phyloP scores from a whole-genome alignment of 2,113 vertebrate genomes.

The Calypte anna region DNA sequence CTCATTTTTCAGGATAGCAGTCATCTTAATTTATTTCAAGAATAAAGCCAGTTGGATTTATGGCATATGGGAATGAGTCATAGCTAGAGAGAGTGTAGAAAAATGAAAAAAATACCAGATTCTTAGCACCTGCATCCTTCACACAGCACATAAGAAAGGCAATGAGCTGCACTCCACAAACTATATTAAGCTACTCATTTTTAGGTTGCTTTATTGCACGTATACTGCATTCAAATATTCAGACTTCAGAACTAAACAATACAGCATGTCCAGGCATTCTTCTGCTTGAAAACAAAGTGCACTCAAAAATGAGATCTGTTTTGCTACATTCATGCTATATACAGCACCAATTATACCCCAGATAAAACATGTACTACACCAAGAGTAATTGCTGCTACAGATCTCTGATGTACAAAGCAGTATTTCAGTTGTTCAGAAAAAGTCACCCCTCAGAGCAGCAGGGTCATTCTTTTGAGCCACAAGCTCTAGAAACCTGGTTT shows the following conservation, averaged over 20 bases:
- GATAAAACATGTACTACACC: neutral
- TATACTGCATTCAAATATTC: neutral
- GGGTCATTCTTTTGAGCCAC: neutral
- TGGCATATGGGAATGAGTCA: constrained; percentile 64
- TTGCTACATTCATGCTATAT: neutral
- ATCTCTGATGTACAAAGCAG: neutral
- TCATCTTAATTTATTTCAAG: constrained; percentile 30
- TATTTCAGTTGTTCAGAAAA: neutral
- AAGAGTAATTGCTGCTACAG: neutral
- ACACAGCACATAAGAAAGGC: neutral
- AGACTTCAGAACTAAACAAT: neutral
- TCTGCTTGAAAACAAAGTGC: neutral
- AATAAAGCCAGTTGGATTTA: constrained; percentile 23
- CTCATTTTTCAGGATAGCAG: constrained; percentile 46
- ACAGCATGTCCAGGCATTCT: neutral
- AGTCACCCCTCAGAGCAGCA: neutral
- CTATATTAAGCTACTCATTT: constrained; percentile 31
- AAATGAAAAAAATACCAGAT: constrained; percentile 13
- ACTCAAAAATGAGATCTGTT: neutral
- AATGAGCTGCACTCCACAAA: neutral
- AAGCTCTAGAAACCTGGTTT: constrained; percentile 21
- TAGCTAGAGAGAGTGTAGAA: neutral
- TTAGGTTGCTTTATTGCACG: neutral
- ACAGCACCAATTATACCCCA: neutral
- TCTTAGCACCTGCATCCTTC: neutral